Evolutionary conservation across 2,888 invertebrate species (phyloP), one percentile per base, ranked within the genome.

Genomic region (Tanypteryx hageni): DNA sequence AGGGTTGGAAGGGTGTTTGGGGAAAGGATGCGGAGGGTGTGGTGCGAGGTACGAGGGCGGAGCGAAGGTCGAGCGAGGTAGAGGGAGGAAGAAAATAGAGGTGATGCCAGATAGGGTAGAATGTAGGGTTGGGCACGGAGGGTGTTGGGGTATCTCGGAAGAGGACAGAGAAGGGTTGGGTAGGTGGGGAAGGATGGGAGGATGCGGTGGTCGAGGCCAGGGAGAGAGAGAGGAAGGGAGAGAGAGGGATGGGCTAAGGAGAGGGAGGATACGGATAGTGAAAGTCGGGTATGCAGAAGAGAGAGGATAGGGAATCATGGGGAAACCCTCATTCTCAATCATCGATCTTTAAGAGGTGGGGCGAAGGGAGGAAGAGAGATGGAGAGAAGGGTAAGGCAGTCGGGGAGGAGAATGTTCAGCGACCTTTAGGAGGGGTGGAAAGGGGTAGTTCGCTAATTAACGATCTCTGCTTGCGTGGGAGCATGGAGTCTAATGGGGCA

Each of bases 401-500:
- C 18, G 56, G 82, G 44, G 13, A 27, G 31, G 82, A 27, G 22
- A 22, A 27, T 81, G 44, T 44, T 27, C n/a, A n/a, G 81, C 22
- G 11, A 27, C 27, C 81, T 27, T 27, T 81, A 5, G 82, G 82
- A 82, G 27, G 9, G 27, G 58, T 9, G 59, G 2, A 86, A 86
- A 61, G 86, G 85, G 59, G n/a, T 27, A 56, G 83, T 31, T 31
- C 18, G 61, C 86, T 86, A 86, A 86, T 86, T 61, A 86, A 86
- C 86, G 61, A 86, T 86, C 61, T 61, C 61, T 61, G 61, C 31
- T 64, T 18, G 61, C 31, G 86, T 61, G 86, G 86, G 59, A 86
- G 86, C 59, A 59, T 27, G 18, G 83, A 56, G 61, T 86, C 61
- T 86, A 86, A 86, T 86, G 86, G 57, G 86, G 59, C 85, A 59